These are phyloP conservation scores for Acanthis flammea DNA, from an alignment of 2,797 vertebrate species.

Conservation along the genomic window DNA sequence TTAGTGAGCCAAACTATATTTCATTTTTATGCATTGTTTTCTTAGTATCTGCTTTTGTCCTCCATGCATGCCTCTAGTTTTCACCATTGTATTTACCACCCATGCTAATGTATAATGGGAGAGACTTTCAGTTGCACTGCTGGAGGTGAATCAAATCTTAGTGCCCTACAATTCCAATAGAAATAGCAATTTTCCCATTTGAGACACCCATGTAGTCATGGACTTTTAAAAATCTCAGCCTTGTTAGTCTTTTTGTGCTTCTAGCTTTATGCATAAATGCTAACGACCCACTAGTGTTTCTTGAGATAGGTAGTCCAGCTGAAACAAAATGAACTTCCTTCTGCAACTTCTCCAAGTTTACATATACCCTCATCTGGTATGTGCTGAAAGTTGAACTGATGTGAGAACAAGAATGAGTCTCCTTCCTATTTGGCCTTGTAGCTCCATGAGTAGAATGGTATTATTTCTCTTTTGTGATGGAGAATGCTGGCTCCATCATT, in stretches of 20 bases:
- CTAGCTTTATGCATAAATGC: not conserved
- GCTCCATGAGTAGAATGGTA: not conserved
- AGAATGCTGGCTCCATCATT: not conserved
- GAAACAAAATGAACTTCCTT: not conserved
- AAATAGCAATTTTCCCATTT: not conserved
- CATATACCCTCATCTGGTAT: too few species aligned
- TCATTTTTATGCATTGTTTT: not conserved
- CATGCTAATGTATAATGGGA: not conserved
- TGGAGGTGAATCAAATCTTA: not conserved
- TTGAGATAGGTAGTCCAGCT: not conserved
- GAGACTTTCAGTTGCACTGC: not conserved
- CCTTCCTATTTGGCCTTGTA: not conserved
- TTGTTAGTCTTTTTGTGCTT: not conserved
- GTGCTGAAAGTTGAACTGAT: not conserved
- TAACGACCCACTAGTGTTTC: not conserved
- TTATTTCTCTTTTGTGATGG: not conserved
- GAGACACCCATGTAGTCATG: not conserved
- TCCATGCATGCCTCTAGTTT: not conserved
- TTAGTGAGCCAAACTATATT: not conserved
- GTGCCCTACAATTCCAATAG: not conserved
- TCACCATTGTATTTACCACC: not conserved
- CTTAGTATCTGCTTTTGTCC: not conserved
- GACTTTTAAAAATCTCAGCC: not conserved
- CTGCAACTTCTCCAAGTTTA: not conserved
- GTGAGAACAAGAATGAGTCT: not conserved